Evolutionary conservation across 2,797 vertebrate genomes (phyloP).

Genomic region (Acrossocheilus wenchowensis): DNA sequence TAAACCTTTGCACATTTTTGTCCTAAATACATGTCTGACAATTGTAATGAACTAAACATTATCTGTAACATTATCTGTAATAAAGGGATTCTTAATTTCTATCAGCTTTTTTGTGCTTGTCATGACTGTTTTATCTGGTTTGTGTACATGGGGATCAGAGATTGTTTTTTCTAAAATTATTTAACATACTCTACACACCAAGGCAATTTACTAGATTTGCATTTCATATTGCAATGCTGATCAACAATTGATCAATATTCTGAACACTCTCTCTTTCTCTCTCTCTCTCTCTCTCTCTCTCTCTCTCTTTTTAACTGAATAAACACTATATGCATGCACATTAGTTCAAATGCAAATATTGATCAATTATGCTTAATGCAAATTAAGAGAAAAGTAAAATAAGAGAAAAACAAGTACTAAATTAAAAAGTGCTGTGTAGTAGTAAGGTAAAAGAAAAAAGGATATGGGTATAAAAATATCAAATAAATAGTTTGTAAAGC

Average conservation of each 20-base stretch:
- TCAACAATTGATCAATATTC: too few relatives aligned
- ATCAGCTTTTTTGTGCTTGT: constrained; percentile 17
- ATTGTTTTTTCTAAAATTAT: not conserved
- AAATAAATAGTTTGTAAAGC: not conserved
- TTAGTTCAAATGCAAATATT: not conserved
- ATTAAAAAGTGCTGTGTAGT: not conserved
- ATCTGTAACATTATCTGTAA: constrained; percentile 40
- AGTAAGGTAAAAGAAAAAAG: not conserved
- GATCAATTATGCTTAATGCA: not conserved
- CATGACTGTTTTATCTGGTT: not conserved
- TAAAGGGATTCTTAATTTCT: constrained; percentile 60
- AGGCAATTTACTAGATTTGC: not conserved
- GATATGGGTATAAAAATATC: not conserved
- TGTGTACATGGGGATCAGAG: not conserved
- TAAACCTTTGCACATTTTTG: constrained; percentile 48
- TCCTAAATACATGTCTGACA: constrained; percentile 38
- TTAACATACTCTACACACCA: not conserved
- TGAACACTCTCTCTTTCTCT: too few relatives aligned
- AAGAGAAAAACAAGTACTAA: not conserved
- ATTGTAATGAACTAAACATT: constrained; percentile 30
- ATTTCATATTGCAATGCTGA: too few relatives aligned
- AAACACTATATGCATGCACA: not conserved
- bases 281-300: too few relatives aligned
- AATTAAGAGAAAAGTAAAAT: not conserved
- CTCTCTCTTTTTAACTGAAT: too few relatives aligned